These are phyloP conservation scores for Cyphomyrus discorhynchus DNA, from an alignment of 2,113 vertebrate species.

Conservation along the genomic window DNA sequence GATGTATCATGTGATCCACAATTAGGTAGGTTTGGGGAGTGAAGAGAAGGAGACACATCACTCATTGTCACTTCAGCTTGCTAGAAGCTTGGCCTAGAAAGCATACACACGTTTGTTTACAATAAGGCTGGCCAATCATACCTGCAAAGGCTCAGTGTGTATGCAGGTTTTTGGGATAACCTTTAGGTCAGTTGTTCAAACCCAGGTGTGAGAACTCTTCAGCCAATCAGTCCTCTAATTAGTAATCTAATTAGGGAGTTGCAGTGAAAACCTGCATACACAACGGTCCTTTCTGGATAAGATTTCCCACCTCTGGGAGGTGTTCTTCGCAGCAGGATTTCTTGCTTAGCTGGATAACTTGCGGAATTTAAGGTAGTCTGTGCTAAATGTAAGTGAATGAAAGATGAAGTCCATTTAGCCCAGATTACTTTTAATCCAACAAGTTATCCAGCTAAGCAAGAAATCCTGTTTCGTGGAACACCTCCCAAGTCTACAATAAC, in stretches of 20 bases:
- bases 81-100: constrained; percentile 37
- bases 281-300: not conserved
- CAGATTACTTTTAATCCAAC: not conserved
- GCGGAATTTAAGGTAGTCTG: not conserved
- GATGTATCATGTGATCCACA: not conserved
- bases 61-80: constrained; percentile 46
- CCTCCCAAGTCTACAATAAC: not conserved
- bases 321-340: not conserved
- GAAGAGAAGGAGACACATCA: not conserved
- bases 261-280: not conserved
- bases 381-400: not conserved
- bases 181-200: not conserved
- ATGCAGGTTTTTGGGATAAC: not conserved
- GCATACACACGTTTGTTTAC: not conserved
- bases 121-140: not conserved
- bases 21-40: not conserved
- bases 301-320: not conserved
- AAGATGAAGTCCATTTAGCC: not conserved
- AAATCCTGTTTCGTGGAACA: not conserved
- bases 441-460: not conserved
- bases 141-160: not conserved
- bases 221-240: not conserved
- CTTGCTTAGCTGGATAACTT: not conserved
- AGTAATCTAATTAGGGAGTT: not conserved
- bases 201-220: not conserved